phyloP scores from a whole-genome alignment of 2,797 vertebrate genomes.

The Triplophysa bombifrons region DNA sequence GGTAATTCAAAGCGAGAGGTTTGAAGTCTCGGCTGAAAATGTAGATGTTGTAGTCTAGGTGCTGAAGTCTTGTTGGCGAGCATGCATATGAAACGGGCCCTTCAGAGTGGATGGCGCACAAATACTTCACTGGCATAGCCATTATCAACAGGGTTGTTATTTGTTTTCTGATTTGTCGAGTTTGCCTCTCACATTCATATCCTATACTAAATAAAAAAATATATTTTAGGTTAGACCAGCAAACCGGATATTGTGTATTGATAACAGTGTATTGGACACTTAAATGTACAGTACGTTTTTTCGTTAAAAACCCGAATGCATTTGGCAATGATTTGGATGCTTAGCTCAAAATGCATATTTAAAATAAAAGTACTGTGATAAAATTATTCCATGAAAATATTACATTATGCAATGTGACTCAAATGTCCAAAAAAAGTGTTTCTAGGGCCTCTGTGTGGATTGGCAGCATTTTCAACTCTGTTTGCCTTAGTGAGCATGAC shows the following conservation, averaged over 20 bases:
- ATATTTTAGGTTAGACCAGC: background rate
- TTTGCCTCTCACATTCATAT: background rate
- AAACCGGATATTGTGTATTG: too few species aligned
- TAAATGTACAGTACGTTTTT: background rate
- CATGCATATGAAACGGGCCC: slow-evolving; percentile 44
- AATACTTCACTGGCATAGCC: background rate
- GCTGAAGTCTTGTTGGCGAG: slow-evolving; percentile 51
- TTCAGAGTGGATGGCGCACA: slow-evolving; percentile 19
- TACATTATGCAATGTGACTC: background rate
- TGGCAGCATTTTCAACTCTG: slow-evolving; percentile 5
- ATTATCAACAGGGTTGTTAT: slow-evolving; percentile 7
- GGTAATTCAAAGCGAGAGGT: slow-evolving; percentile 77
- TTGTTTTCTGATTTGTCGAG: slow-evolving; percentile 19
- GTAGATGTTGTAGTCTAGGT: slow-evolving; percentile 61
- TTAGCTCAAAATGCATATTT: too few species aligned
- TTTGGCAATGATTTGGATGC: too few species aligned
- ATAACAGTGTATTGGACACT: background rate
- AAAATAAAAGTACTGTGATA: too few species aligned
- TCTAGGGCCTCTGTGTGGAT: background rate
- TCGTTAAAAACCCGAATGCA: too few species aligned
- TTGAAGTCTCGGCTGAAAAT: slow-evolving; percentile 72
- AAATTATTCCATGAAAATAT: too few species aligned
- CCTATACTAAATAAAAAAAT: background rate
- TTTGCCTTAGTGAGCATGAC: slow-evolving; percentile 36
- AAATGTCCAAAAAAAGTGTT: background rate